Evolutionary conservation across 2,797 vertebrate species (phyloP).

Genomic region (Acipenser ruthenus): DNA sequence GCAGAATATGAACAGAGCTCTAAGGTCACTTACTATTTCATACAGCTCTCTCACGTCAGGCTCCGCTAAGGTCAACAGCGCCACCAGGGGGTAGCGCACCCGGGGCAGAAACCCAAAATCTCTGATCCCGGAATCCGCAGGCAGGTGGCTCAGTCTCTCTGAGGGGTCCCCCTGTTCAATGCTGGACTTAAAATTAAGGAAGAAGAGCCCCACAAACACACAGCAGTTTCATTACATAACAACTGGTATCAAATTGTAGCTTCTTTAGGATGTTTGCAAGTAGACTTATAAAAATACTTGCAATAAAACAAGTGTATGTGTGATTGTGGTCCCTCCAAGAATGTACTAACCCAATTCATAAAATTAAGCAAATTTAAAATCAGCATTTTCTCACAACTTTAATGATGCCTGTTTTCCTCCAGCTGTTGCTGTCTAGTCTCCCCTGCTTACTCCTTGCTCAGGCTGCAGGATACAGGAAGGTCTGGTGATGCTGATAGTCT

Average conservation of each 20-base stretch:
- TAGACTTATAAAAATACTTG: not conserved
- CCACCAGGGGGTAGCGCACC: conserved; percentile 75
- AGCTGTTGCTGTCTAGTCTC: no score
- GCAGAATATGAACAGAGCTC: no score
- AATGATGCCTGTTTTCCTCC: no score
- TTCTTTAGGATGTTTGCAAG: no score
- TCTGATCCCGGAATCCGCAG: conserved; percentile 54
- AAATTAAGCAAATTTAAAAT: no score
- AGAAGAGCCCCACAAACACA: conserved; percentile 27
- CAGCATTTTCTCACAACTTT: no score
- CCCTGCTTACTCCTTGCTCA: no score
- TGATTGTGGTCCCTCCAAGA: no score
- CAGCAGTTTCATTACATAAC: not conserved
- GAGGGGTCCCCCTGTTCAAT: conserved; percentile 57
- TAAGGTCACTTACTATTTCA: conserved; percentile 71
- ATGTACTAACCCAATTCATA: no score
- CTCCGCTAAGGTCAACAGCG: conserved; percentile 71
- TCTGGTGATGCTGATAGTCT: conserved; percentile 62
- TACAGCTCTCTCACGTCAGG: conserved; percentile 63
- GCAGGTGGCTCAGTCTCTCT: conserved; percentile 63
- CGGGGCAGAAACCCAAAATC: conserved; percentile 81
- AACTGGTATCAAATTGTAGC: not conserved
- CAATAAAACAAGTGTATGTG: conserved; percentile 13
- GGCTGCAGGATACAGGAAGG: conserved; percentile 77
- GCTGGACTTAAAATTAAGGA: conserved; percentile 59